These are phyloP conservation scores for Pristionchus exspectatus DNA, from an alignment of 2,888 invertebrate genomes.

Conservation along the genomic window DNA sequence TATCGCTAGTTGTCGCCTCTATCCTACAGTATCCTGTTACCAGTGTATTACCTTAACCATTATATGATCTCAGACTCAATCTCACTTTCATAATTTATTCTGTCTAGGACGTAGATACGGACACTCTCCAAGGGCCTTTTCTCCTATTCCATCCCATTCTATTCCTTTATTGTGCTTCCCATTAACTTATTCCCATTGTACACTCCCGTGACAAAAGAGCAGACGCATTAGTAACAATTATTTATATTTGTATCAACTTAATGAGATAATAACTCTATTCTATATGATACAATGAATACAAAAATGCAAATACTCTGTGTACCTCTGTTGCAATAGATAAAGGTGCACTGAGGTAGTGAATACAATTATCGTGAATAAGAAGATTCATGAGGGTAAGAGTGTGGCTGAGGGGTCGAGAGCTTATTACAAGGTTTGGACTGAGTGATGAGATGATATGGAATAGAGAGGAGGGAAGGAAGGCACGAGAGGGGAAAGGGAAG, in stretches of 20 bases:
- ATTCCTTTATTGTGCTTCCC: background rate
- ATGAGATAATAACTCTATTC: conserved; percentile 37
- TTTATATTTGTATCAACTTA: conserved; percentile 37
- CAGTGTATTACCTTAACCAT: background rate
- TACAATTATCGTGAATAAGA: background rate
- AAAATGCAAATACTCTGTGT: conserved; percentile 44
- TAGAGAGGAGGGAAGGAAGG: conserved; percentile 9
- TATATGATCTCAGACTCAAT: conserved; percentile 11
- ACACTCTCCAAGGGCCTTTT: conserved; percentile 26
- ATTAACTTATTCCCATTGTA: conserved; percentile 20
- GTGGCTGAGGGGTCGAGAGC: background rate
- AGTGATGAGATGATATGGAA: background rate
- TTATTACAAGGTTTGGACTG: conserved; percentile 6
- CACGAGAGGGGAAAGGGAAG: background rate
- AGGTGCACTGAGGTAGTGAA: conserved; percentile 20
- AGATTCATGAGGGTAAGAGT: background rate
- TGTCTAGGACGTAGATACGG: conserved; percentile 34
- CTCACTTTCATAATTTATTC: conserved; percentile 39
- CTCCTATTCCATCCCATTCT: conserved; percentile 19
- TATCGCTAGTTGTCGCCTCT: background rate
- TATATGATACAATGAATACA: conserved; percentile 39
- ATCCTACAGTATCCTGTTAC: background rate
- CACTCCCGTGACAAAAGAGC: conserved; percentile 36
- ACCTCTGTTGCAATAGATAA: background rate
- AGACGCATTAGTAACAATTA: conserved; percentile 42